A percentile compares a stretch with the other conserved stretches of the same genome.
These are phyloP conservation scores for Leptatherina wallacei DNA, from an alignment of 2,797 vertebrate species.

Conservation along the genomic window DNA sequence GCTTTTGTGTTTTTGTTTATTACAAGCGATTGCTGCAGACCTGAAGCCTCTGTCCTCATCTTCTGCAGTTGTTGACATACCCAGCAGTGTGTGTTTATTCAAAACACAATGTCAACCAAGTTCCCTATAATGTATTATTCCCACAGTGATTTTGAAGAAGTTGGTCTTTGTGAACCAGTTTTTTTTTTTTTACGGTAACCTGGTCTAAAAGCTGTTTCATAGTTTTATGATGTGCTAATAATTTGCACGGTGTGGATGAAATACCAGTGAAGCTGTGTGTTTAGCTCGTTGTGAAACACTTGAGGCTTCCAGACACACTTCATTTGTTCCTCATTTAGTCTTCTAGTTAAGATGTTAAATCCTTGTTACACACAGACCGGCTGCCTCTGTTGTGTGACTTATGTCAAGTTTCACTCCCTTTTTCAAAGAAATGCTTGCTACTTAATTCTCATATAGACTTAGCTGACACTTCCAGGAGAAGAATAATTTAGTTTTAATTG, in stretches of 20 bases:
- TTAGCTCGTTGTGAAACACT: constrained; percentile 11
- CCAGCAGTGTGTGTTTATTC: constrained; percentile 13
- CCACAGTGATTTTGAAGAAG: constrained; percentile 53
- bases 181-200: constrained; percentile 10
- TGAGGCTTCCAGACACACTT: constrained; percentile 1
- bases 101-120: constrained; percentile 14
- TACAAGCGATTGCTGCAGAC: neutral
- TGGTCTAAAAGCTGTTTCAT: constrained; percentile 1
- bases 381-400: constrained; percentile 1
- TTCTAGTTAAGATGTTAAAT: constrained; percentile 26
- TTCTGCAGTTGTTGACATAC: constrained; percentile 15
- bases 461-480: constrained; percentile 38
- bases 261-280: constrained; percentile 4
- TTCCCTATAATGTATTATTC: constrained; percentile 34
- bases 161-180: constrained; percentile 21
- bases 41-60: constrained; percentile 20
- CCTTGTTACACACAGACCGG: constrained; percentile 1
- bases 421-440: constrained; percentile 22
- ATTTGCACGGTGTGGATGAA: constrained; percentile 2
- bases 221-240: constrained; percentile 12
- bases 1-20: neutral
- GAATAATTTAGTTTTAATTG: constrained; percentile 41
- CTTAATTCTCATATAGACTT: constrained; percentile 23
- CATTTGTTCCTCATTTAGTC: constrained; percentile 41
- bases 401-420: constrained; percentile 5